Evolutionary conservation across 1,140 invertebrate genomes (phyloP), one percentile per base, ranked within the genome.

Genomic region (Papilio helenus): DNA sequence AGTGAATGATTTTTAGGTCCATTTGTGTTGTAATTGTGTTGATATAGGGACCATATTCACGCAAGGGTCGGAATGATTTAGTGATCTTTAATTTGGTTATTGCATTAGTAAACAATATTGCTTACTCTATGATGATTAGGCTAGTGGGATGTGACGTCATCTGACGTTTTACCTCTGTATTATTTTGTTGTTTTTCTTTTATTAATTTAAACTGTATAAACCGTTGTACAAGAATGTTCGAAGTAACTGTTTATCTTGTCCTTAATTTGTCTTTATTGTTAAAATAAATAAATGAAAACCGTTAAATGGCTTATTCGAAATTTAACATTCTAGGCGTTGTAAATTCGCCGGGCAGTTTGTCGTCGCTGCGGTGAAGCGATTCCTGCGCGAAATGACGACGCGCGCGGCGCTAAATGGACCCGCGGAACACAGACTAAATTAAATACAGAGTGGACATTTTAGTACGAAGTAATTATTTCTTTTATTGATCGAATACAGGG

Each of bases 11-110:
- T 86, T 87, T 81, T 82, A 85, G 83, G 81, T 81, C 83, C 84
- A 83, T 88, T 88, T 84, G 82, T 88, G 82, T 88, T 89, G 89
- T 91, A 89, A 90, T 92, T 90, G 88, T 86, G 81, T 83, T 83
- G 84, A 87, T 88, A 90, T 88, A 85, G 83, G 87, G 85, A 89
- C 78, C 87, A 85, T 89, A 90, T 90, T 90, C 89, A 84, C 84
- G 72, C 74, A 61, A 68, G 83, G 84, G 78, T 83, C 61, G 74
- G 61, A 80, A 80, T 80, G 82, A 81, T 83, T 86, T 82, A 72
- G 23, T 73, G 44, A 79, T 39, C 12, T 74, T 76, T 58, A 76
- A 44, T 49, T 51, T 79, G 16, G 61, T 68, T 79, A 79, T 72
- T 79, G 77, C 77, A 34, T 77, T 77, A 23, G 76, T 77, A 77